A percentile compares a stretch with the other conserved stretches of the same genome.
Evolutionary conservation across 2,113 vertebrate genomes (phyloP).

Genomic region (Dromaius novaehollandiae): DNA sequence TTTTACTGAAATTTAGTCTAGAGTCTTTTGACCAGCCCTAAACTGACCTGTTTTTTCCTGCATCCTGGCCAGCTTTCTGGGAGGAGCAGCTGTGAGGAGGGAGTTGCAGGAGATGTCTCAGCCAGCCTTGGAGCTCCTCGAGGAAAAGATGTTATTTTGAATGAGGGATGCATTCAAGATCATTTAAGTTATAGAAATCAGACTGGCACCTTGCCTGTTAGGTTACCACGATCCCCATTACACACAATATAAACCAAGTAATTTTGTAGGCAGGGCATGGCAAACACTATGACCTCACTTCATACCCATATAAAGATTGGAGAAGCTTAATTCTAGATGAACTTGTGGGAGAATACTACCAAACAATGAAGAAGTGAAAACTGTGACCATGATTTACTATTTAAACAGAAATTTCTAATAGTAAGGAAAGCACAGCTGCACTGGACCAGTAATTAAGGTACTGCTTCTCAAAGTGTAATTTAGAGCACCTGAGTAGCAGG

Average conservation of each 20-base stretch:
- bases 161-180: neutral
- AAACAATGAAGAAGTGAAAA: neutral
- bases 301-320: neutral
- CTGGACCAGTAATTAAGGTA: neutral
- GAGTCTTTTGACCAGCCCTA: neutral
- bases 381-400: neutral
- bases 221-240: neutral
- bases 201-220: neutral
- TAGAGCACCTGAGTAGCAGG: neutral
- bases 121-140: neutral
- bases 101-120: neutral
- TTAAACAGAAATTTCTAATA: neutral
- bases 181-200: neutral
- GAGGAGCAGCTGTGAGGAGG: neutral
- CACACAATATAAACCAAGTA: neutral
- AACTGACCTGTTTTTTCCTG: neutral
- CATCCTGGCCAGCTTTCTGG: neutral
- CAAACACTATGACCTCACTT: neutral
- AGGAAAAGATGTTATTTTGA: neutral
- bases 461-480: neutral
- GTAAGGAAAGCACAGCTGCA: neutral
- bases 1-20: neutral
- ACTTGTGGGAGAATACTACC: neutral
- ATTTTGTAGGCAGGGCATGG: too few species aligned
- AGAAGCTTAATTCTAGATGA: neutral